These are phyloP conservation scores for Oophaga sylvatica DNA, from an alignment of 2,797 vertebrate genomes.

Conservation along the genomic window DNA sequence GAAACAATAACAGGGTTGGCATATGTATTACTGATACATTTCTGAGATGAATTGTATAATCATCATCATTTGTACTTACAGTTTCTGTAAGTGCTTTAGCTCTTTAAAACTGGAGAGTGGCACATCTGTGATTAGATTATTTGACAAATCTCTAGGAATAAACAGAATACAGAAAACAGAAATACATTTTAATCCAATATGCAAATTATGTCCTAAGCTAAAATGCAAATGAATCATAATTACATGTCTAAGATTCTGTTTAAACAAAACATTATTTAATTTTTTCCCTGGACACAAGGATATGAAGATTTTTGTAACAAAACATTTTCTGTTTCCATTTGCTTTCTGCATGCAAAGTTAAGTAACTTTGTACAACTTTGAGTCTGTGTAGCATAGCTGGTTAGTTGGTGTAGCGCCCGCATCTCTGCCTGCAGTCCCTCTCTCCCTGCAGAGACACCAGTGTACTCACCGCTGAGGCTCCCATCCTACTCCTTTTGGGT, in stretches of 20 bases:
- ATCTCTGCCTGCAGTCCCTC: too few relatives aligned
- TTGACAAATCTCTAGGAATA: conserved; percentile 75
- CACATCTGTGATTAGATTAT: conserved; percentile 77
- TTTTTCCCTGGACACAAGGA: not conserved
- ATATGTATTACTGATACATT: not conserved
- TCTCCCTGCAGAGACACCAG: too few relatives aligned
- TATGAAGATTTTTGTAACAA: not conserved
- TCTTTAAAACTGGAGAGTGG: conserved; percentile 75
- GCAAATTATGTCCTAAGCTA: not conserved
- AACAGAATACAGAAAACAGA: conserved; percentile 29
- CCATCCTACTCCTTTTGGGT: too few relatives aligned
- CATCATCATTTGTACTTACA: conserved; percentile 69
- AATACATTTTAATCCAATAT: not conserved
- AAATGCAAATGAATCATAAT: not conserved
- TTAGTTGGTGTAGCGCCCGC: too few relatives aligned
- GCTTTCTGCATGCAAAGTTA: too few relatives aligned
- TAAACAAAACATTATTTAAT: not conserved
- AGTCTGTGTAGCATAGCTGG: too few relatives aligned
- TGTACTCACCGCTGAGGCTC: too few relatives aligned
- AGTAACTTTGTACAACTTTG: too few relatives aligned
- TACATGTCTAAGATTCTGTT: not conserved
- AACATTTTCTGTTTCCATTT: not conserved
- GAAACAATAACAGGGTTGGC: too few relatives aligned
- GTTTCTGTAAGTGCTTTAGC: conserved; percentile 75
- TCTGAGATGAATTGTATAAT: not conserved